Conservation (phyloP, 1,140 invertebrate genomes). For the Asobara japonica region DNA sequence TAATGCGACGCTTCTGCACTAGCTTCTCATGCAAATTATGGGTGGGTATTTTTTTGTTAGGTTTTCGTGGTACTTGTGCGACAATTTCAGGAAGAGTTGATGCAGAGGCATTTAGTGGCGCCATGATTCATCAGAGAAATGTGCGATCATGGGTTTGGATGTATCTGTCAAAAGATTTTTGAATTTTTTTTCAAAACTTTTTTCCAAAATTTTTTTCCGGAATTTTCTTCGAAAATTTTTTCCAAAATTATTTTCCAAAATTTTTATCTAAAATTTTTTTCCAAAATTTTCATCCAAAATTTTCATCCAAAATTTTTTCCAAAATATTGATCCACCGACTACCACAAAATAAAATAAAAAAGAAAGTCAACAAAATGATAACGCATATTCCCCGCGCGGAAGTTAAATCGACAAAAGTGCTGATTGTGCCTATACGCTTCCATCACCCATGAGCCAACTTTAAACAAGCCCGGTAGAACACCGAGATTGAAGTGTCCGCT, state of each 20-base stretch:
- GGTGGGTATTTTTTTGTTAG: not conserved
- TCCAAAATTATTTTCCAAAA: too few relatives aligned
- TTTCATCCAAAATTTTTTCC: too few relatives aligned
- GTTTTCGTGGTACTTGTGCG: not conserved
- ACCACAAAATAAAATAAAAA: too few relatives aligned
- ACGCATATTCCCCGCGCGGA: conserved; percentile 3
- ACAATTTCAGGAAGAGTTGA: not conserved
- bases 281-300: too few relatives aligned
- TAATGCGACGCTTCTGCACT: conserved; percentile 36
- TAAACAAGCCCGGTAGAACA: not conserved
- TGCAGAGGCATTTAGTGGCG: not conserved
- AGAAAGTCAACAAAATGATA: not conserved
- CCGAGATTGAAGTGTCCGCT: conserved; percentile 61
- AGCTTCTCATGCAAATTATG: conserved; percentile 65
- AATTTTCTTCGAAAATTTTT: too few relatives aligned
- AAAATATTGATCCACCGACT: too few relatives aligned
- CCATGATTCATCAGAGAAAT: not conserved
- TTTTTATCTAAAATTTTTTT: too few relatives aligned
- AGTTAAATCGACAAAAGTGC: conserved; percentile 4
- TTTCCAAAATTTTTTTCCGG: too few relatives aligned
- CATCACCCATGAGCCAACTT: not conserved
- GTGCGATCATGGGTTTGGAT: too few relatives aligned
- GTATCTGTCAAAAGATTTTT: too few relatives aligned
- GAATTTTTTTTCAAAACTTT: too few relatives aligned
- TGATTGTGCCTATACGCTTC: not conserved